phyloP scores from a whole-genome alignment of 2,888 invertebrate genomes.

The Lamellibrachia columna region DNA sequence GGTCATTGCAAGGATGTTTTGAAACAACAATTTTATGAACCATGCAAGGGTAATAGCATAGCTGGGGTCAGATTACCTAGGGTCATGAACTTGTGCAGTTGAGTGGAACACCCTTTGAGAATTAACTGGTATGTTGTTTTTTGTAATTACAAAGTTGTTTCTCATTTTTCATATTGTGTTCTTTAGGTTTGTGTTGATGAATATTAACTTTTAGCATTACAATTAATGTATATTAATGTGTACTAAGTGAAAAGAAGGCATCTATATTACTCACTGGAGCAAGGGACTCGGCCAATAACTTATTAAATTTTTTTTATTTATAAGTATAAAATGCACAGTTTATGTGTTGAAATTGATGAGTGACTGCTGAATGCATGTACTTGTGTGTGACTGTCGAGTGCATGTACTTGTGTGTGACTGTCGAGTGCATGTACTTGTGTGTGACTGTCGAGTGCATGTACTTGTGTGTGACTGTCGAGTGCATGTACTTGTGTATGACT shows the following conservation, averaged over 20 bases:
- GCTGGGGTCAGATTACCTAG: neutral
- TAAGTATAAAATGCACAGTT: neutral
- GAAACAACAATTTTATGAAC: constrained; percentile 5
- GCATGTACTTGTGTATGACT: too few species aligned
- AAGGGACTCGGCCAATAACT: neutral
- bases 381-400: too few species aligned
- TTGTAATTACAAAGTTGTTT: constrained; percentile 12
- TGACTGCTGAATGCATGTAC: neutral
- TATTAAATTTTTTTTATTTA: neutral
- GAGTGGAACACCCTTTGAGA: neutral
- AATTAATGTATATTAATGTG: neutral
- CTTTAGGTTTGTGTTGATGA: neutral
- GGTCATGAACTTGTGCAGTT: constrained; percentile 3
- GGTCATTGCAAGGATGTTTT: neutral
- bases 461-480: too few species aligned
- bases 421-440: too few species aligned
- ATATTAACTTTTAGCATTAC: neutral
- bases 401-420: too few species aligned
- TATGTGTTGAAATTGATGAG: neutral
- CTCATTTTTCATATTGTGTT: neutral
- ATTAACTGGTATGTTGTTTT: constrained; percentile 2
- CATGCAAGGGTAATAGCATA: neutral
- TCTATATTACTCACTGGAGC: neutral
- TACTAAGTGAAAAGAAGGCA: neutral
- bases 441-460: too few species aligned